phyloP scores from a whole-genome alignment of 2,888 invertebrate species.

The Orchesella flavescens region DNA sequence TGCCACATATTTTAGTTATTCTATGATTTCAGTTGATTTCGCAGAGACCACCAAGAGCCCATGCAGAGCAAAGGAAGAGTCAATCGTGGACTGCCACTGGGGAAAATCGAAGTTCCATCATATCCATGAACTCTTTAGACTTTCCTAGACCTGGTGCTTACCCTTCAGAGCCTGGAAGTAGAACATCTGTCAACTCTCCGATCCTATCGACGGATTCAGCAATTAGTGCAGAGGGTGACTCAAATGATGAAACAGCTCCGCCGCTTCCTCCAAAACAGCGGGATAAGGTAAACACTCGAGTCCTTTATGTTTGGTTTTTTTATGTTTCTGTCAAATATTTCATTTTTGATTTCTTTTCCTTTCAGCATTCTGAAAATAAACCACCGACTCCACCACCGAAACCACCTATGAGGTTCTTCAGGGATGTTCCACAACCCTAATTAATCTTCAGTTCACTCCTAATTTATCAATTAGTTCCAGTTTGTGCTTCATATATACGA shows the following conservation, averaged over 20 bases:
- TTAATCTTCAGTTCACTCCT: neutral
- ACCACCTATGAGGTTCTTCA: slow-evolving; percentile 37
- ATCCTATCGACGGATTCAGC: slow-evolving; percentile 56
- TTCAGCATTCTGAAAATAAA: slow-evolving; percentile 53
- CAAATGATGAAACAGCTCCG: slow-evolving; percentile 60
- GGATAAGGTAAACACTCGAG: slow-evolving; percentile 49
- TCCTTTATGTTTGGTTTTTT: neutral
- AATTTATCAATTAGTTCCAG: neutral
- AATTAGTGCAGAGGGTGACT: slow-evolving; percentile 47
- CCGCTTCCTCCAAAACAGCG: slow-evolving; percentile 67
- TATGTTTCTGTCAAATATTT: neutral
- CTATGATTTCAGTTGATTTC: slow-evolving; percentile 62
- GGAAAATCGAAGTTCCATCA: slow-evolving; percentile 55
- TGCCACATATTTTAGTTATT: slow-evolving; percentile 25
- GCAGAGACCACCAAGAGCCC: slow-evolving; percentile 67
- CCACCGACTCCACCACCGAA: slow-evolving; percentile 69
- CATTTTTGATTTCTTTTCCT: slow-evolving; percentile 2
- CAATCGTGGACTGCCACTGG: slow-evolving; percentile 63
- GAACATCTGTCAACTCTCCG: slow-evolving; percentile 62
- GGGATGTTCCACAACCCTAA: slow-evolving; percentile 21
- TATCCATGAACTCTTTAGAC: slow-evolving; percentile 56
- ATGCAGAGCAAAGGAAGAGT: slow-evolving; percentile 65
- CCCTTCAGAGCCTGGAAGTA: slow-evolving; percentile 57
- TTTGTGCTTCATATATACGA: neutral
- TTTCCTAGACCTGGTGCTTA: slow-evolving; percentile 23